Base-by-base conservation (phyloP, 1,140 invertebrate genomes). In the Pseudachorutes palmiensis region DNA sequence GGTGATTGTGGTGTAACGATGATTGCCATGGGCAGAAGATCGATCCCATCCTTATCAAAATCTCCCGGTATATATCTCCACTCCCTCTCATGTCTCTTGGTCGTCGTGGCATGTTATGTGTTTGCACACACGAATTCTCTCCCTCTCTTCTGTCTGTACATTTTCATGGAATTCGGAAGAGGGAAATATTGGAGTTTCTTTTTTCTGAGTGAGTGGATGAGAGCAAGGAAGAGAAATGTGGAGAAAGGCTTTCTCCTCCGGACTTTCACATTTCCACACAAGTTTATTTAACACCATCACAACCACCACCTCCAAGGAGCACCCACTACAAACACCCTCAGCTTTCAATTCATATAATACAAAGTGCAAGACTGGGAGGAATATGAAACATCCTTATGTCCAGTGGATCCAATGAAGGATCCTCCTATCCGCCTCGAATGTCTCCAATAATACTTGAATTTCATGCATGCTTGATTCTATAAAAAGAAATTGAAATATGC, bases 1-100 rank as follows among this genome's bases (percentile, higher is more conserved):
- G 55, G 24, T 58, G 55, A 24, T 58, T 9, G 55, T 5, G 28
- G n/a, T 58, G 55, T 58, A 5, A 58, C 5, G 28, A 58, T 58
- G n/a, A 58, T 29, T 22, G n/a, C 55, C 36, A 19, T 5, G 36
- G 36, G 19, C 36, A 41, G 36, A 19, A 41, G 19, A 9, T 41
- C 36, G 5, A 41, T 41, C 36, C 5, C 5, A 9, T 19, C 36
- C 36, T 41, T 41, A 41, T 41, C 36, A 41, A 41, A 41, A 41
- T 41, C 5, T 41, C 19, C 36, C 5, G 19, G 36, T 9, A 41
- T 19, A 5, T 41, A 41, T 19, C 36, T 9, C 36, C 36, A 41
- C 36, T 19, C 5, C 36, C 36, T 9, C 36, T 41, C 36, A 41
- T 41, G 36, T 41, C 36, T 41, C n/a, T n/a, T n/a, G n/a, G n/a